Percentiles rank a stretch among this genome's conserved stretches.
phyloP scores from a whole-genome alignment of 2,888 invertebrate species.

The Azorinus chamasolen region DNA sequence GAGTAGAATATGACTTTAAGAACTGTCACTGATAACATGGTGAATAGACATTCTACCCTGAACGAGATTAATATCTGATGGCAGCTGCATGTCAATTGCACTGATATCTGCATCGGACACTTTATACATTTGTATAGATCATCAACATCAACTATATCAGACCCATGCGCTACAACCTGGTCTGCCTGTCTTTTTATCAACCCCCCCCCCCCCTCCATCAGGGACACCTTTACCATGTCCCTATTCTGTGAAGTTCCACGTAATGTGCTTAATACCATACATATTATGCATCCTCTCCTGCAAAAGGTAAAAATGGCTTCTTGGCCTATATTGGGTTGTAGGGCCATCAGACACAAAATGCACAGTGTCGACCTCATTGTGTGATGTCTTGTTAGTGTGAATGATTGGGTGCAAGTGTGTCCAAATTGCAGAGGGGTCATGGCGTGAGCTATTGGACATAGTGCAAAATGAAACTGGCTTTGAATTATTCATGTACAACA shows the following conservation, averaged over 20 bases:
- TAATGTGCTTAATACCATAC: conserved; percentile 68
- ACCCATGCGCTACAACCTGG: conserved; percentile 36
- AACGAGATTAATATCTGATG: too few relatives aligned
- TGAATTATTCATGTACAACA: conserved; percentile 12
- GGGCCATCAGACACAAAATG: conserved; percentile 83
- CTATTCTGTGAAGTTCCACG: conserved; percentile 83
- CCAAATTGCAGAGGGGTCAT: conserved; percentile 85
- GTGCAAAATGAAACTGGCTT: conserved; percentile 71
- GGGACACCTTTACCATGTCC: conserved; percentile 82
- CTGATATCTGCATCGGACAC: too few relatives aligned
- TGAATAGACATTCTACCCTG: too few relatives aligned
- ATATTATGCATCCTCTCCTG: conserved; percentile 33
- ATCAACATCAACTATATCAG: conserved; percentile 6
- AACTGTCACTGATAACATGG: too few relatives aligned
- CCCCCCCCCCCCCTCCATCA: conserved; percentile 83
- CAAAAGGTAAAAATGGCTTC: conserved; percentile 79
- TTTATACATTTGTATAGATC: conserved; percentile 6
- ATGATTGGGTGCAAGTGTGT: conserved; percentile 82
- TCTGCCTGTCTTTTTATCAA: conserved; percentile 78
- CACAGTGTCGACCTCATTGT: not conserved
- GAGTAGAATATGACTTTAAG: too few relatives aligned
- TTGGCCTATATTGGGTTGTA: conserved; percentile 83
- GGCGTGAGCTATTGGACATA: conserved; percentile 79
- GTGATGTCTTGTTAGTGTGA: not conserved
- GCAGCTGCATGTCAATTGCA: too few relatives aligned